A percentile compares a stretch with the other conserved stretches of the same genome.
Evolutionary conservation across 1,140 invertebrate species (phyloP).

Genomic region (Heterodera schachtii): DNA sequence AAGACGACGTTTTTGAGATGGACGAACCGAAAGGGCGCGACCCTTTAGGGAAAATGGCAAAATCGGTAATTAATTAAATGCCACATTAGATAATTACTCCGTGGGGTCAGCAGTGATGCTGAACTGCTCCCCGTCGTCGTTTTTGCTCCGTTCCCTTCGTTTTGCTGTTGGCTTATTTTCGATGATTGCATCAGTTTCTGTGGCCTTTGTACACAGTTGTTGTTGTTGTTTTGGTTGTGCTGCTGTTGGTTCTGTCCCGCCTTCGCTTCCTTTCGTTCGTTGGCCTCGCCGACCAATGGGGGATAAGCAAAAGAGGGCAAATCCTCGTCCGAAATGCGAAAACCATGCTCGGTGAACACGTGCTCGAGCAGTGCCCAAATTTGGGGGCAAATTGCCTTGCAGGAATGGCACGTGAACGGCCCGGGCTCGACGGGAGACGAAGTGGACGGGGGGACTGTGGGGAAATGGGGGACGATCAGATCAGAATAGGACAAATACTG

Average conservation of each 20-base stretch:
- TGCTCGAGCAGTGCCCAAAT: slow-evolving; percentile 63
- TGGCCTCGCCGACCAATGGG: slow-evolving; percentile 19
- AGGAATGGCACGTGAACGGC: slow-evolving; percentile 56
- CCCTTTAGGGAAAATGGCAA: not conserved
- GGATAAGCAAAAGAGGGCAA: slow-evolving; percentile 48
- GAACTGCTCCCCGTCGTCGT: not conserved
- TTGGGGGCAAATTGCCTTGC: slow-evolving; percentile 58
- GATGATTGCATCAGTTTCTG: not conserved
- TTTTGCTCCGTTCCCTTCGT: too few species aligned
- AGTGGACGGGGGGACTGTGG: not conserved
- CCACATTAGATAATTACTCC: not conserved
- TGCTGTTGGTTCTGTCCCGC: slow-evolving; percentile 5
- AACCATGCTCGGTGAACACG: slow-evolving; percentile 56
- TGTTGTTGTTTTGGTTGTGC: slow-evolving; percentile 8
- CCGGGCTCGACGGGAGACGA: not conserved
- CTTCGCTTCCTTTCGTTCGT: slow-evolving; percentile 4
- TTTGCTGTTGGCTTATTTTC: too few species aligned
- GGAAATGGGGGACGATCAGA: not conserved
- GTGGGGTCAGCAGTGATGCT: slow-evolving; percentile 10
- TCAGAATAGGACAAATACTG: not conserved
- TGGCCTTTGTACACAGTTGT: slow-evolving; percentile 10
- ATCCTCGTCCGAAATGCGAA: slow-evolving; percentile 57
- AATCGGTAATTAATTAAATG: not conserved
- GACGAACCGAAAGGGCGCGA: slow-evolving; percentile 25
- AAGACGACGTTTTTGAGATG: slow-evolving; percentile 50